Percentiles rank a stretch among this genome's conserved stretches.
phyloP scores from a whole-genome alignment of 2,888 invertebrate genomes.

The Eupithecia inturbata region DNA sequence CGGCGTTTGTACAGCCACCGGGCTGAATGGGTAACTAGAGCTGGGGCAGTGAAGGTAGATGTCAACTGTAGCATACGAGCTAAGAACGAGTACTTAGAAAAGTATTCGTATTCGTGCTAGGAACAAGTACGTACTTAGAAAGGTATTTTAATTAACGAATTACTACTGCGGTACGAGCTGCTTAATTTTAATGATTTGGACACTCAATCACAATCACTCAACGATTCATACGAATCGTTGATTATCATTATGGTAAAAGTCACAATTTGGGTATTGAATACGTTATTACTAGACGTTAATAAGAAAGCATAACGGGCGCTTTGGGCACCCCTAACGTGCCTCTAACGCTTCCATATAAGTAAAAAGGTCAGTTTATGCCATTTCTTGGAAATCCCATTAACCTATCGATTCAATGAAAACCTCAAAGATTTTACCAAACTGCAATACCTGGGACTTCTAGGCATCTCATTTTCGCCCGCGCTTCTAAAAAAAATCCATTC shows the following conservation, averaged over 20 bases:
- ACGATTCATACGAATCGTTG: too few species aligned
- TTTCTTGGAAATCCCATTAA: background rate
- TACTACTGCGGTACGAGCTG: too few species aligned
- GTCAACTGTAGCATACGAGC: background rate
- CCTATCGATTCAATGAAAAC: background rate
- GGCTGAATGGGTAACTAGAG: constrained; percentile 20
- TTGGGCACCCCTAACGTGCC: too few species aligned
- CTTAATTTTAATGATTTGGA: too few species aligned
- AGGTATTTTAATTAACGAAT: too few species aligned
- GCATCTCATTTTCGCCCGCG: background rate
- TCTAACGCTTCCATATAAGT: background rate
- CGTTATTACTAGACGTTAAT: too few species aligned
- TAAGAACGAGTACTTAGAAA: background rate
- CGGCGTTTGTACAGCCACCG: constrained; percentile 17
- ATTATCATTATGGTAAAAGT: too few species aligned
- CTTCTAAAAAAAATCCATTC: background rate
- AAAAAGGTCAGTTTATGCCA: background rate
- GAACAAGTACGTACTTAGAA: background rate
- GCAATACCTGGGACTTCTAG: background rate
- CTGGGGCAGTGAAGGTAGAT: background rate
- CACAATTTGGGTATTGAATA: too few species aligned
- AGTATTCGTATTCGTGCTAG: background rate
- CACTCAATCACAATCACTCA: too few species aligned
- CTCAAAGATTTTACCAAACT: background rate
- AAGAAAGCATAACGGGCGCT: too few species aligned